Evolutionary conservation across 2,113 vertebrate genomes (phyloP), one percentile per base, ranked within the genome.

Genomic region (Antennarius striatus): DNA sequence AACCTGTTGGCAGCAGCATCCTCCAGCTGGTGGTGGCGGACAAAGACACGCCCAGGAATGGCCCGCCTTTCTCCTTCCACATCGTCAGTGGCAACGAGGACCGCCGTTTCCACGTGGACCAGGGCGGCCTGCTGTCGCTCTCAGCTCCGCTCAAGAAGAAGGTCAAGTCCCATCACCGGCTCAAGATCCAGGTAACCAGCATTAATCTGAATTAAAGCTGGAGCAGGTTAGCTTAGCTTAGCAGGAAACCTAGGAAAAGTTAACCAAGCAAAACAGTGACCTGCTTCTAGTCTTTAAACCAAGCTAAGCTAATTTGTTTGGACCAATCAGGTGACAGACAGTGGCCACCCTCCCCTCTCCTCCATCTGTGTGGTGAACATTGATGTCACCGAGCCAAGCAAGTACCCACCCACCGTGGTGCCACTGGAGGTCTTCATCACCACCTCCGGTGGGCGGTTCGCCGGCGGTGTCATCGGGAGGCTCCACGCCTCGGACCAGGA

Each of bases 381-480:
- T 79, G 94, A 92, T 0, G 89, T 99, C 68, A 95, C 91, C 0
- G 96, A 98, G 89, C 93, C 93, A 86, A 98, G 97, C 87, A 93
- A 83, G 1, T 95, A 94, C 0, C 90, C 95, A 0, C 98, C 98
- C 10, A 93, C 94, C 0, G 94, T 94, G 1, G 90, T 96, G 13
- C 96, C 98, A 0, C 75, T 98, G 64, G 96, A 98, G 73, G 93
- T 99, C 82, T 97, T 95, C 89, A 95, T 98, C 88, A 96, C 94
- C 47, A 91, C 90, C 14, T 80, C 89, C 0, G 54, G 79, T 1
- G 70, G 74, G 1, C 57, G 68, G 46, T 95, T 96, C 63, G 88
- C 93, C 43, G 94, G 94, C 0, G 93, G 94, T 0, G 92, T 96
- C 54, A 89, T 99, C 11, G 96, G 98, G 17, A 94, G 94, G 72